Conservation (phyloP, 2,888 invertebrate species). For the Pegoplata infirma region DNA sequence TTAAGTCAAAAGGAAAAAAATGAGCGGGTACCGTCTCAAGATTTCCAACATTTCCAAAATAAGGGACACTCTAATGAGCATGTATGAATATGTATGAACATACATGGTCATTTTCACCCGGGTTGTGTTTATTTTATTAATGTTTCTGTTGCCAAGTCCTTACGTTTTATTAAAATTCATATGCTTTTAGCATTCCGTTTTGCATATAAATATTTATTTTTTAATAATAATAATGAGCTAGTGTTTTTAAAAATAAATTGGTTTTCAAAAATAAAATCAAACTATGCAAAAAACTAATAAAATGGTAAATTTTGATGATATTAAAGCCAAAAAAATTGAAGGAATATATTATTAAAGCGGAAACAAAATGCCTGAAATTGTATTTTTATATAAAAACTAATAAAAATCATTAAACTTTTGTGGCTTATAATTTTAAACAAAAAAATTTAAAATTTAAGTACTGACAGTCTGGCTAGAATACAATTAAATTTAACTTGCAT, state of each 20-base stretch:
- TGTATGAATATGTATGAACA: too few species aligned
- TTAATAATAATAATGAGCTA: constrained; percentile 47
- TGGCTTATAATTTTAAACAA: constrained; percentile 19
- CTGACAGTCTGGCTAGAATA: constrained; percentile 4
- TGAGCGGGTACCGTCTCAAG: too few species aligned
- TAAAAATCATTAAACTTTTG: not conserved
- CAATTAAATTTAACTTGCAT: constrained; percentile 28
- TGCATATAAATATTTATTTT: constrained; percentile 1
- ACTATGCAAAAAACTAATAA: constrained; percentile 18
- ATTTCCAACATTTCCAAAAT: too few species aligned
- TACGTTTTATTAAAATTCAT: constrained; percentile 22
- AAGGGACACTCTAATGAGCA: too few species aligned
- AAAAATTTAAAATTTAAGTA: constrained; percentile 36
- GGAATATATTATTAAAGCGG: constrained; percentile 33
- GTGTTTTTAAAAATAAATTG: not conserved
- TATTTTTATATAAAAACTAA: not conserved
- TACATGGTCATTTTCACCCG: too few species aligned
- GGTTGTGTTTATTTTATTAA: too few species aligned
- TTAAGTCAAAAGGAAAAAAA: too few species aligned
- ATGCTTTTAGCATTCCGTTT: constrained; percentile 22
- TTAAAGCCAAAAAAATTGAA: constrained; percentile 1
- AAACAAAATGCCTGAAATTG: constrained; percentile 32
- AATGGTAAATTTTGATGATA: constrained; percentile 13
- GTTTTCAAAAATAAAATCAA: not conserved
- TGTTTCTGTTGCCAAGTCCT: constrained; percentile 38